Evolutionary conservation across 2,888 invertebrate genomes (phyloP), one percentile per base, ranked within the genome.

Genomic region (Melanotus villosus): DNA sequence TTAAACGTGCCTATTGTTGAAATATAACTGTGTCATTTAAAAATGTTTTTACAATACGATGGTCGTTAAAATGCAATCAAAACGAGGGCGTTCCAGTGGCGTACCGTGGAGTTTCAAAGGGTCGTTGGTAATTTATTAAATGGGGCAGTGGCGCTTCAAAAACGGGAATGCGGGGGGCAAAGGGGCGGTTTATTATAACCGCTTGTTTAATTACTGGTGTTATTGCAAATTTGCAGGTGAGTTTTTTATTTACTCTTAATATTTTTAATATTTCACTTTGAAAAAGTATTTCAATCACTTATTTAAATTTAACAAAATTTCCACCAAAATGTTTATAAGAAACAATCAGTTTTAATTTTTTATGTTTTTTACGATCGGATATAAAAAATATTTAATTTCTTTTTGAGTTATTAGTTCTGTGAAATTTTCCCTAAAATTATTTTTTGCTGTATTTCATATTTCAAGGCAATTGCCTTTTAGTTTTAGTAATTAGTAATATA

Each of bases 111-210:
- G 60, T 36, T 30, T 34, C 14, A 30, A 21, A 18, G 21, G 58
- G 57, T 43, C 41, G 68, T 59, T 54, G 38, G 65, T 14, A 47
- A 16, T 36, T 65, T 70, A 21, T 70, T 77, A 75, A 74, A 77
- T 77, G 76, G 76, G 73, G 73, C 70, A 74, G 68, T 67, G 71
- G 70, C 47, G 57, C 68, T 60, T 67, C 54, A 47, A 45, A 64
- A 43, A 66, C 62, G 75, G 75, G 75, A 73, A 77, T 77, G 77
- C 74, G 75, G 76, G 73, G 74, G 71, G 71, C 72, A 70, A 70
- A 69, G 52, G 54, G 63, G 72, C 67, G 75, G 74, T 75, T 68
- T 63, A 50, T 74, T 60, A 38, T 73, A 70, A 66, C 70, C 73
- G 68, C 72, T 59, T 76, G 63, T 57, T 62, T 75, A 41, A 45